Base-by-base conservation (phyloP, 2,113 vertebrate species). In the Cynocephalus volans region DNA sequence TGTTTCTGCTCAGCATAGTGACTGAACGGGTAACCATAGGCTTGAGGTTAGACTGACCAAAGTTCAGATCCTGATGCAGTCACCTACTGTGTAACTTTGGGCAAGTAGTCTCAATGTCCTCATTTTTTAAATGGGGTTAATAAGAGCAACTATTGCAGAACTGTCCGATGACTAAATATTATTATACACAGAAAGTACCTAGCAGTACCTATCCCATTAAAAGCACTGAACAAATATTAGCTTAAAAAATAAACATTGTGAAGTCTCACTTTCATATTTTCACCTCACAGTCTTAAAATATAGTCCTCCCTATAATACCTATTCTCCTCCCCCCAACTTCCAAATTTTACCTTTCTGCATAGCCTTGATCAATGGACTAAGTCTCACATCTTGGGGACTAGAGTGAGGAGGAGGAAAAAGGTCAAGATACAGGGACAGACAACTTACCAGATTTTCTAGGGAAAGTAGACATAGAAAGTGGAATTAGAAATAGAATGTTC, bases 131-230 rank as follows among this genome's bases (percentile, higher is more conserved):
- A 85, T 33, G 31, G 15, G 18, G 19, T 83, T 69, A 88, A 79
- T 72, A 79, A 94, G 24, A 84, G 64, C 18, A 62, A 87, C n/a
- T 69, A 58, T 54, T 36, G 52, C 64, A 75, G 88, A 60, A 48
- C 73, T 67, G 48, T 67, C 52, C 83, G 67, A 65, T 76, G 50
- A 90, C n/a, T 86, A 87, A 97, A 77, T 73, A 56, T 21, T 67
- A 79, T 88, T 79, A 75, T 88, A 5, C 64, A 31, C 24, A 14
- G 36, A 84, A 92, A 94, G 5, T 70, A 56, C 24, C 28, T 26
- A 83, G 45, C 31, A 70, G 6, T 69, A 73, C 14, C 65, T 79
- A 28, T 21, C 33, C 85, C 2, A 24, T 54, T 89, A 64, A 86
- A 95, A 62, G 52, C 65, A 50, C 19, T 79, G 41, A 65, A 77